Base-by-base conservation (phyloP, 2,888 invertebrate genomes). In the Sialis lutaria region DNA sequence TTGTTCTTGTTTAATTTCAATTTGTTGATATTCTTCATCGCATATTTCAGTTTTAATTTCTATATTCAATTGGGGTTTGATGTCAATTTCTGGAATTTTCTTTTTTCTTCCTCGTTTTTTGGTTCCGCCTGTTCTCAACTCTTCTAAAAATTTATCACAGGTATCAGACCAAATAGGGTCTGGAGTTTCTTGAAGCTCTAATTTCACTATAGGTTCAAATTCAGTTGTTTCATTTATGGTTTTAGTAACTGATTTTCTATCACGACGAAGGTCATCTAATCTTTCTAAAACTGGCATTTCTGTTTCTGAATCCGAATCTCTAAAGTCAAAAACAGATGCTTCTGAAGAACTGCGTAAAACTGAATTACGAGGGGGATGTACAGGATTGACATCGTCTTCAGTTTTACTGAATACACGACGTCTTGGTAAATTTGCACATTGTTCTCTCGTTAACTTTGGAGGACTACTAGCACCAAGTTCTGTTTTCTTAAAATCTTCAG, bases 131-230 rank as follows among this genome's bases (percentile, higher is more conserved):
- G 62, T 70, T 61, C 75, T 75, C 42, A 87, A 63, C 62, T 86
- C 83, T 60, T 84, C 81, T 63, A 86, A 74, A 60, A 87, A 83
- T 63, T 72, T 80, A 63, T 85, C 83, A 65, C 85, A 86, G 12
- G 84, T 75, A 57, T 69, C 77, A 44, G 74, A 72, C 77, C 85
- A 87, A 57, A 68, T 64, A 46, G 68, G 62, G 56, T 73, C 71
- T 10, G 61, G 56, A 7, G 57, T 41, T 9, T 56, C 54, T 12
- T 67, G 65, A 50, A 65, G 59, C 49, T 67, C 65, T 47, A 59
- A 58, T 6, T 46, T 45, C n/a, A 45, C 50, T 46, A 48, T 54
- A 51, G 39, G 55, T 32, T 50, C 43, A 49, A 50, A 58, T 55
- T 12, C 57, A 52, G 54, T 60, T 59, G 49, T 59, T 51, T 46